phyloP scores from a whole-genome alignment of 2,888 invertebrate species.

The Aricia artaxerxes region DNA sequence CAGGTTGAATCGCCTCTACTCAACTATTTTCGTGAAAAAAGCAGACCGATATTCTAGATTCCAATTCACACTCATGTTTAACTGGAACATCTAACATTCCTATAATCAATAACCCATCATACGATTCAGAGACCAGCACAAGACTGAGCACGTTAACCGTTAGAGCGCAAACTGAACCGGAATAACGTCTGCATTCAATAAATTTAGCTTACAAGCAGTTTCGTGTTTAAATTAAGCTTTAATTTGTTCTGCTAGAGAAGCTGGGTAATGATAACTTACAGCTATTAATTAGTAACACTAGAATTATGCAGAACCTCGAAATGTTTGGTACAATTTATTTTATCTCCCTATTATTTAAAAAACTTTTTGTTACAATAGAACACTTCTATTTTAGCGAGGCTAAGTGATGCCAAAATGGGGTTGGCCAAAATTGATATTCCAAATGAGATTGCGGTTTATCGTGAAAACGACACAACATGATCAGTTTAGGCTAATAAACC shows the following conservation, averaged over 20 bases:
- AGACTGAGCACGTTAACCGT: background rate
- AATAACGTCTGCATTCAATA: constrained; percentile 12
- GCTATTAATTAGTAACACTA: background rate
- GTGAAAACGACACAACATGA: background rate
- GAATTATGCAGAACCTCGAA: background rate
- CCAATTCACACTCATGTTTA: background rate
- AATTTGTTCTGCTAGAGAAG: background rate
- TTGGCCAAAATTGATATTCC: background rate
- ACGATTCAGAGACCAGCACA: constrained; percentile 1
- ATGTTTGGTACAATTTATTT: background rate
- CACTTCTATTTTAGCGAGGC: background rate
- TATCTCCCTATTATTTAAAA: background rate
- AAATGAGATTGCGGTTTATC: constrained; percentile 1
- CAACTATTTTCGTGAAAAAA: background rate
- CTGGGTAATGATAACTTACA: background rate
- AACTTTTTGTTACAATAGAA: background rate
- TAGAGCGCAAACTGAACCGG: background rate
- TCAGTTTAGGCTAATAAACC: background rate
- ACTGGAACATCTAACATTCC: background rate
- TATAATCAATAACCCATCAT: constrained; percentile 15
- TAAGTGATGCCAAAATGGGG: background rate
- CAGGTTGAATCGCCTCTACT: no score
- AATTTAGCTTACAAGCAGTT: background rate
- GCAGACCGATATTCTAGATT: background rate
- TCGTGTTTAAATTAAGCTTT: background rate